Percentiles rank a stretch among this genome's conserved stretches.
Conservation (phyloP, 2,113 vertebrate species). For the Conger conger region DNA sequence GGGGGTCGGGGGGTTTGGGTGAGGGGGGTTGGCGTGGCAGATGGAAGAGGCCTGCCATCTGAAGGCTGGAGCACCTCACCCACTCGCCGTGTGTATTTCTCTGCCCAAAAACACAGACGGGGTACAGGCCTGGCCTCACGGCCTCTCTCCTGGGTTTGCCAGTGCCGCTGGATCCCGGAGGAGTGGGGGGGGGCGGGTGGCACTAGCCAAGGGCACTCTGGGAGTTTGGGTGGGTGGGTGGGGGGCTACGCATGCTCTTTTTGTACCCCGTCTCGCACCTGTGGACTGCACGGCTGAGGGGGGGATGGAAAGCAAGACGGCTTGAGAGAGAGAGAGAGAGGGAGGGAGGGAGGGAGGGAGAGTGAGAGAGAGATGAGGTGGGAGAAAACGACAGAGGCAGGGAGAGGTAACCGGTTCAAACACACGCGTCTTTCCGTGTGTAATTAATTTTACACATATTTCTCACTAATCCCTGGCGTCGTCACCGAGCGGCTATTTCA, state of each 20-base stretch:
- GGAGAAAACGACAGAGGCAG: too few species aligned
- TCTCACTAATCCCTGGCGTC: neutral
- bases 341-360: neutral
- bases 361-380: neutral
- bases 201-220: neutral
- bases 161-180: neutral
- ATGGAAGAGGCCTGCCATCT: conserved; percentile 24
- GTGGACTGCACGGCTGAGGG: conserved; percentile 11
- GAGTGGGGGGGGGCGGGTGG: neutral
- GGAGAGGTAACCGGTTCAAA: neutral
- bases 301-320: conserved; percentile 5
- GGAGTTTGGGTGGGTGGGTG: neutral
- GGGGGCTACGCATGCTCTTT: conserved; percentile 12
- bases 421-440: neutral
- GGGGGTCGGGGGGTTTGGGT: neutral
- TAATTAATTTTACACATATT: neutral
- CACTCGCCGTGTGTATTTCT: conserved; percentile 11
- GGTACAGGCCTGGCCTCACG: conserved; percentile 4
- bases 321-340: neutral
- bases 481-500: neutral
- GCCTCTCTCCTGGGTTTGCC: conserved; percentile 22
- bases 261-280: conserved; percentile 22
- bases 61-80: conserved; percentile 5
- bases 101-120: conserved; percentile 26
- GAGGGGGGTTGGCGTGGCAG: conserved; percentile 10